Conservation (phyloP, 2,113 vertebrate genomes). For the Stegastes partitus region DNA sequence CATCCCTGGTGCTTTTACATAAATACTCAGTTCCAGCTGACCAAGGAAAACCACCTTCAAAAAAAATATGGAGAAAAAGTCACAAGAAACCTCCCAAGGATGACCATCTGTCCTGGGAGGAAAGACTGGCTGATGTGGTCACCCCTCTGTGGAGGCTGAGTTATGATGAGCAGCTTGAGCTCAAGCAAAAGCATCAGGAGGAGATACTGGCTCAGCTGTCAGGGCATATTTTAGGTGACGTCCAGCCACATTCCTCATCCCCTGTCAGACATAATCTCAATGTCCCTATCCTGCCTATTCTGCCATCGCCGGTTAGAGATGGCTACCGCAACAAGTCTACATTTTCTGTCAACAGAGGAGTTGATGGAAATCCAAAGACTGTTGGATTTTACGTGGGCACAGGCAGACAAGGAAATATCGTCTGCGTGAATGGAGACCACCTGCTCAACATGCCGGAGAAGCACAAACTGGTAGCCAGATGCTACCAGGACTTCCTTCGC, state of each 20-base stretch:
- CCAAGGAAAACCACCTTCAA: neutral
- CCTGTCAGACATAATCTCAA: conserved; percentile 53
- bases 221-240: conserved; percentile 63
- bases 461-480: conserved; percentile 87
- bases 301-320: conserved; percentile 84
- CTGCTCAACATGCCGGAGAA: conserved; percentile 87
- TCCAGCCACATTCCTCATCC: conserved; percentile 4
- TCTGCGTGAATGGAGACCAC: conserved; percentile 85
- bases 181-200: conserved; percentile 87
- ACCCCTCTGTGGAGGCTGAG: conserved; percentile 89
- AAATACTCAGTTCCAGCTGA: neutral
- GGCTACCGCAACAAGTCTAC: conserved; percentile 92
- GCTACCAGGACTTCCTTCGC: conserved; percentile 88
- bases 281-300: conserved; percentile 84
- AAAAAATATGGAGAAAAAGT: conserved; percentile 39
- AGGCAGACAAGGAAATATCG: conserved; percentile 81
- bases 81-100: conserved; percentile 9
- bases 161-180: conserved; percentile 88
- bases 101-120: conserved; percentile 76
- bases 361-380: conserved; percentile 90
- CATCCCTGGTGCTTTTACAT: conserved; percentile 29
- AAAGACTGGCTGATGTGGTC: conserved; percentile 82
- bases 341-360: conserved; percentile 89
- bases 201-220: conserved; percentile 80
- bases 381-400: conserved; percentile 88